phyloP scores from a whole-genome alignment of 2,888 invertebrate species.

The Campoplex nolae region DNA sequence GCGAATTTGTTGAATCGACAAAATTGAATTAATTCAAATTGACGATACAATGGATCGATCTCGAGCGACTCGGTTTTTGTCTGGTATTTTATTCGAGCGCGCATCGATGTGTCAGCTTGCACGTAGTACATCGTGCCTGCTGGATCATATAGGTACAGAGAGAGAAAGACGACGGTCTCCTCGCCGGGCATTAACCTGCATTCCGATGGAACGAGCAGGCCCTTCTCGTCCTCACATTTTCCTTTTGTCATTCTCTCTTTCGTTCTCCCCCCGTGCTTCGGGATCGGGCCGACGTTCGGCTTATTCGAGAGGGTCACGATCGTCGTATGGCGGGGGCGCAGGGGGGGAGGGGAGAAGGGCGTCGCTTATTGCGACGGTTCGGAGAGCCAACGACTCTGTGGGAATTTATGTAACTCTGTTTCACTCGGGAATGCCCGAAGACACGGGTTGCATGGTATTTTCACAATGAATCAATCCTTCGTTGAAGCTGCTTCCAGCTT shows the following conservation, averaged over 20 bases:
- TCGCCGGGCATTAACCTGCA: conserved; percentile 71
- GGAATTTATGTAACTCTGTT: conserved; percentile 8
- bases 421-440: neutral
- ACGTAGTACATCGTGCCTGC: neutral
- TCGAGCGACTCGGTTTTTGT: neutral
- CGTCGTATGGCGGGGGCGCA: neutral
- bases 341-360: neutral
- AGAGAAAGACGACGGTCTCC: neutral
- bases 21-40: too few relatives aligned
- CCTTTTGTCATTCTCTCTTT: conserved; percentile 10
- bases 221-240: conserved; percentile 49
- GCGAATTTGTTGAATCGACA: too few relatives aligned
- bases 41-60: neutral
- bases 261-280: neutral
- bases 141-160: neutral
- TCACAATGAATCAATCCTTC: neutral
- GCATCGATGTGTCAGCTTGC: neutral
- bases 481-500: neutral
- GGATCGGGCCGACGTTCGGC: neutral
- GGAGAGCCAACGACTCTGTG: conserved; percentile 14
- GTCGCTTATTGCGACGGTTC: neutral
- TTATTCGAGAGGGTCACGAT: conserved; percentile 1
- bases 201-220: conserved; percentile 73
- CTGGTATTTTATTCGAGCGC: neutral
- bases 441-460: conserved; percentile 1